These are phyloP conservation scores for Acleris literana DNA, from an alignment of 2,888 invertebrate species.

Conservation along the genomic window DNA sequence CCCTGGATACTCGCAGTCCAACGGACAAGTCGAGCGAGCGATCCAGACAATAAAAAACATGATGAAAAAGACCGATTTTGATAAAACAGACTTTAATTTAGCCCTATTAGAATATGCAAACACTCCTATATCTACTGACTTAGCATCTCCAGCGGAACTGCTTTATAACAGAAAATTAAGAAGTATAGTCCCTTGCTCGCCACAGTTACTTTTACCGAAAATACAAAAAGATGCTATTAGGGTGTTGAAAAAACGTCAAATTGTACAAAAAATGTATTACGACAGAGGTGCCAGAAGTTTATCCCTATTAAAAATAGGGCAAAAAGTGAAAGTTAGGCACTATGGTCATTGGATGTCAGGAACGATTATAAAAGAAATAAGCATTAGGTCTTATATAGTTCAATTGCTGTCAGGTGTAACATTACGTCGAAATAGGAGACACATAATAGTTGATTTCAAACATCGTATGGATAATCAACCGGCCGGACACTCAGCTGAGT, in stretches of 20 bases:
- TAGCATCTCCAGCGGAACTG: conserved; percentile 16
- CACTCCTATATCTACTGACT: conserved; percentile 3
- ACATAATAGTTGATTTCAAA: conserved; percentile 2
- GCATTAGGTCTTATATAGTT: conserved; percentile 2
- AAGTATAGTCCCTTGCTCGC: conserved; percentile 5
- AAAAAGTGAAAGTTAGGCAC: conserved; percentile 7
- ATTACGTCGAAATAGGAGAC: conserved; percentile 1
- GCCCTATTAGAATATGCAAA: conserved; percentile 12
- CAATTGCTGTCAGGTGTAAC: not conserved
- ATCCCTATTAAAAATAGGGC: not conserved
- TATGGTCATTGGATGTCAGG: not conserved
- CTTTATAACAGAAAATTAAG: conserved; percentile 12
- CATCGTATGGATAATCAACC: conserved; percentile 1
- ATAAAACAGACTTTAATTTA: conserved; percentile 10
- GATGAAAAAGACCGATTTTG: conserved; percentile 14
- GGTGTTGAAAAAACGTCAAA: not conserved
- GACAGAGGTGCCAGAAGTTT: not conserved
- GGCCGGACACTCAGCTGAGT: not conserved
- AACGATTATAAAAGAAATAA: not conserved
- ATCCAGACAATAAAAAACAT: conserved; percentile 11
- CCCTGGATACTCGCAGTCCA: no score
- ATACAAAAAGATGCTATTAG: not conserved
- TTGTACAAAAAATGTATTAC: conserved; percentile 2
- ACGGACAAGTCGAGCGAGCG: conserved; percentile 2
- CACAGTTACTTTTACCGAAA: conserved; percentile 6